A percentile compares a stretch with the other conserved stretches of the same genome.
Conservation (phyloP, 30 jellyfish, hydroid and myxozoan species). For the Hydra vulgaris region DNA sequence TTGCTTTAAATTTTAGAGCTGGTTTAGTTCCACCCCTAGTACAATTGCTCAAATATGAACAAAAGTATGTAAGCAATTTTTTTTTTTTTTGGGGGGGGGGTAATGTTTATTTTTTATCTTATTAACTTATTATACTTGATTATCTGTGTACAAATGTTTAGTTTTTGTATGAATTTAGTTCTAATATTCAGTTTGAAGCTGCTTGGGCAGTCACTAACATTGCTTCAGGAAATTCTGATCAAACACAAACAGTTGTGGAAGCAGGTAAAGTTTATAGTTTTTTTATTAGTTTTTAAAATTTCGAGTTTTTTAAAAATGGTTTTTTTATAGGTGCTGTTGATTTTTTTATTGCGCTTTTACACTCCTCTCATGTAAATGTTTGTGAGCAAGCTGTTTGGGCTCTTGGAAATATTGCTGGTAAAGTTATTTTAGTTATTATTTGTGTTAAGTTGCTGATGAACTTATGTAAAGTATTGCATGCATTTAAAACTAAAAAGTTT, state of each 20-base stretch:
- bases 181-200: conserved; percentile 77
- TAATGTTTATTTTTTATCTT: neutral
- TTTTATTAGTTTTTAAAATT: neutral
- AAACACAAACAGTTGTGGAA: conserved; percentile 67
- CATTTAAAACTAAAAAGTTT: neutral
- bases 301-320: neutral
- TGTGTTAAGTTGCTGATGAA: neutral
- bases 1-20: conserved; percentile 39
- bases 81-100: too few relatives aligned
- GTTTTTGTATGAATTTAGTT: neutral
- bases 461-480: neutral
- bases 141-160: too few relatives aligned
- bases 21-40: conserved; percentile 90
- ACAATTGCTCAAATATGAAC: conserved; percentile 31
- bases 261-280: conserved; percentile 39
- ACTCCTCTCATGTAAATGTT: conserved; percentile 55
- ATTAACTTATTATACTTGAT: too few relatives aligned
- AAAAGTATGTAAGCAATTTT: conserved; percentile 14
- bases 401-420: conserved; percentile 95
- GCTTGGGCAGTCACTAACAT: conserved; percentile 97
- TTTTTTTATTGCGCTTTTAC: conserved; percentile 46
- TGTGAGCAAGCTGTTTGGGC: conserved; percentile 99
- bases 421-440: neutral
- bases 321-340: conserved; percentile 78
- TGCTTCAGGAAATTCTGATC: conserved; percentile 92